Evolutionary conservation across 2,888 invertebrate genomes (phyloP).

Genomic region (Terebella lapidaria): DNA sequence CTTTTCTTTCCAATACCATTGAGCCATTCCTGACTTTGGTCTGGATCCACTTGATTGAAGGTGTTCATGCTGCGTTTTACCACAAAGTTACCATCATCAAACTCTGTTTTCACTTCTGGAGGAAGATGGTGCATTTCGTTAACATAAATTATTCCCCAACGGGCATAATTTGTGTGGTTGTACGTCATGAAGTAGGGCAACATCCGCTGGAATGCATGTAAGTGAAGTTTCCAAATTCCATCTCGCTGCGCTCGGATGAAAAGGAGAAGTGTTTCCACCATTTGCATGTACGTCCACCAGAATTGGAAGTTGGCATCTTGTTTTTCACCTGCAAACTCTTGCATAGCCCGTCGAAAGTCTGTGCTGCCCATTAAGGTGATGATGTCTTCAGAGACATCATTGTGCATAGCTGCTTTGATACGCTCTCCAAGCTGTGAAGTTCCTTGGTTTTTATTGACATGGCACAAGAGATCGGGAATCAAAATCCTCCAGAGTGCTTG

Average conservation of each 20-base stretch:
- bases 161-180: slow-evolving; percentile 7
- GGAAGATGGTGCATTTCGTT: not conserved
- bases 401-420: not conserved
- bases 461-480: not conserved
- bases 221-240: slow-evolving; percentile 3
- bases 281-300: slow-evolving; percentile 5
- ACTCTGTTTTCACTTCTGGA: slow-evolving; percentile 2
- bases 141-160: slow-evolving; percentile 6
- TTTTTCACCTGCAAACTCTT: too few relatives aligned
- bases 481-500: slow-evolving; percentile 9
- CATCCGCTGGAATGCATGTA: slow-evolving; percentile 5
- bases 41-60: slow-evolving; percentile 13
- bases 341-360: not conserved
- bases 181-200: slow-evolving; percentile 6
- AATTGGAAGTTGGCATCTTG: not conserved
- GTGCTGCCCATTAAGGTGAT: not conserved
- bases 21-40: slow-evolving; percentile 10
- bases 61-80: slow-evolving; percentile 6
- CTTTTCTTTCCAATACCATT: slow-evolving; percentile 12
- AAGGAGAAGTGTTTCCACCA: slow-evolving; percentile 3
- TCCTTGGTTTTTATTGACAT: not conserved
- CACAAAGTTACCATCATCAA: slow-evolving; percentile 13
- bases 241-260: slow-evolving; percentile 6
- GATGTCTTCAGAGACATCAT: not conserved
- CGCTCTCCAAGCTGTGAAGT: too few relatives aligned